These are phyloP conservation scores for Torymus texanus DNA, from an alignment of 2,888 invertebrate species.

Conservation along the genomic window DNA sequence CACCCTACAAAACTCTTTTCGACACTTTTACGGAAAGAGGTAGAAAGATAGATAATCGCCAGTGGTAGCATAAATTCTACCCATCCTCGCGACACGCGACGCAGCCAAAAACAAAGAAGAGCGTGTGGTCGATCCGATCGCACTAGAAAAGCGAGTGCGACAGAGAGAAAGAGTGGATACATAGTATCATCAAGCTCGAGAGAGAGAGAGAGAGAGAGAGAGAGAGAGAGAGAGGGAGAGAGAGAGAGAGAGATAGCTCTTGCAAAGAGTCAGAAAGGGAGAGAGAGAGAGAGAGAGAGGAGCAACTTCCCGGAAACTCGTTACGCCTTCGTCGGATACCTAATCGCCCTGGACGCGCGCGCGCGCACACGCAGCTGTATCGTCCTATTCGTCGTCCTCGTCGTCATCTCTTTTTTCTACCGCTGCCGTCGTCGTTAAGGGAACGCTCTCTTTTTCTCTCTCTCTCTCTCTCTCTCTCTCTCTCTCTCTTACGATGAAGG, in stretches of 20 bases:
- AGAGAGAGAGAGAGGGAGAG: not conserved
- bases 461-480: not conserved
- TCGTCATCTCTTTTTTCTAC: too few relatives aligned
- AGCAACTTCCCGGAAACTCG: slow-evolving; percentile 53
- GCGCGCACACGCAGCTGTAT: too few relatives aligned
- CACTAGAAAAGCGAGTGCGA: not conserved
- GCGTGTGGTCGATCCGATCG: too few relatives aligned
- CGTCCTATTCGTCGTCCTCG: not conserved
- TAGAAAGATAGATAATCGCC: too few relatives aligned
- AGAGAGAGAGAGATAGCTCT: not conserved
- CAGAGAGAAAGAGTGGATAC: not conserved
- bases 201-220: not conserved
- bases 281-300: slow-evolving; percentile 1
- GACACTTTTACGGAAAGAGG: too few relatives aligned
- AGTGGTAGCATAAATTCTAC: too few relatives aligned
- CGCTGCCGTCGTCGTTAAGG: slow-evolving; percentile 11
- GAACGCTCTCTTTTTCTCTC: not conserved
- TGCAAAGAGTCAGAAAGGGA: not conserved
- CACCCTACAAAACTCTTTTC: too few relatives aligned
- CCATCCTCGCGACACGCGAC: too few relatives aligned
- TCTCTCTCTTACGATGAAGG: too few relatives aligned
- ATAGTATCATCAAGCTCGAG: not conserved
- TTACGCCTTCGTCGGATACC: slow-evolving; percentile 50
- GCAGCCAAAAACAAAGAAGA: too few relatives aligned
- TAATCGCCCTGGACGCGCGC: slow-evolving; percentile 36